Conservation (phyloP, 1,140 invertebrate species). For the Helicoverpa armigera region DNA sequence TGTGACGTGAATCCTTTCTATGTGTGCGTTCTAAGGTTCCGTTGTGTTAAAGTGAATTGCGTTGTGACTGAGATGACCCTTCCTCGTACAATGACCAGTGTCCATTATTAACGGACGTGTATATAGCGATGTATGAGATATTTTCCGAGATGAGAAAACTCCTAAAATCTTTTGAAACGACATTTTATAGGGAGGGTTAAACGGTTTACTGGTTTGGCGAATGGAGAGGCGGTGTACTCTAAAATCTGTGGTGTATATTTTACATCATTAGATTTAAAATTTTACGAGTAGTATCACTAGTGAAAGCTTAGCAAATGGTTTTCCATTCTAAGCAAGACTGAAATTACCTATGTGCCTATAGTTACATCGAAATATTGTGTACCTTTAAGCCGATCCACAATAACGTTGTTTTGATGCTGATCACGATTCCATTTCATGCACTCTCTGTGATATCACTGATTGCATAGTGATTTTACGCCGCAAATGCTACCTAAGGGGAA, state of each 20-base stretch:
- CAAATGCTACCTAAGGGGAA: too few species aligned
- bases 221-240: neutral
- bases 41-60: neutral
- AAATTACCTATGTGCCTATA: too few species aligned
- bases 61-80: conserved; percentile 52
- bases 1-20: neutral
- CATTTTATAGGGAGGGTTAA: neutral
- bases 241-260: neutral
- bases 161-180: conserved; percentile 17
- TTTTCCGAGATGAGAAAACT: conserved; percentile 35
- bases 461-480: too few species aligned
- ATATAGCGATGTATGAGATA: conserved; percentile 34
- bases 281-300: too few species aligned
- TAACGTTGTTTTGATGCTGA: too few species aligned
- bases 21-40: conserved; percentile 15
- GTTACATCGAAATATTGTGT: too few species aligned
- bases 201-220: neutral
- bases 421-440: too few species aligned
- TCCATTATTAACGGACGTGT: conserved; percentile 62
- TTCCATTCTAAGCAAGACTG: too few species aligned
- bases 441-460: too few species aligned
- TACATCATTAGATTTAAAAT: too few species aligned
- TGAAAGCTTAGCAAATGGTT: too few species aligned
- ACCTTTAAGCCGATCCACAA: too few species aligned
- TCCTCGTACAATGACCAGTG: conserved; percentile 53